Evolutionary conservation across 2,797 vertebrate genomes (phyloP).

Genomic region (Oreochromis mossambicus): DNA sequence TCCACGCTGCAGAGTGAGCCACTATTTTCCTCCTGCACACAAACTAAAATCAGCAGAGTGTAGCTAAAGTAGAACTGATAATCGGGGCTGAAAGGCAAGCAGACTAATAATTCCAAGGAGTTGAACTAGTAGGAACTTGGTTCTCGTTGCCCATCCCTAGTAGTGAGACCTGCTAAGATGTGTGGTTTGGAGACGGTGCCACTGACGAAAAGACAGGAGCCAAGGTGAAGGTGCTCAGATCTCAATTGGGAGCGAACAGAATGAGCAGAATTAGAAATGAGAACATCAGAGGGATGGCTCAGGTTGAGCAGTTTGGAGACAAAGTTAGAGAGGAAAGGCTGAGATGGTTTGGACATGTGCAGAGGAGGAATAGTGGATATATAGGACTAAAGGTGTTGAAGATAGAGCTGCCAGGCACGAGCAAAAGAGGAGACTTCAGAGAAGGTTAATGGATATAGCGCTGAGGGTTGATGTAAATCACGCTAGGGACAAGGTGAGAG

Average conservation of each 20-base stretch:
- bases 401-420: neutral
- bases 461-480: neutral
- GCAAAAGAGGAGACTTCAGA: neutral
- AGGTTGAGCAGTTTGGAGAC: neutral
- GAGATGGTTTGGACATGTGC: neutral
- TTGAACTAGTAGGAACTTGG: neutral
- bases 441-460: neutral
- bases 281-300: neutral
- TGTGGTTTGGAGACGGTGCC: neutral
- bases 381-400: neutral
- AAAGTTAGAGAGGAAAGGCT: neutral
- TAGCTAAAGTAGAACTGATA: neutral
- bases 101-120: neutral
- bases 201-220: neutral
- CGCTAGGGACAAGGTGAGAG: neutral
- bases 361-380: neutral
- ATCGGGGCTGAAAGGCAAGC: neutral
- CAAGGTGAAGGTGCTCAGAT: neutral
- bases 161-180: neutral
- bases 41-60: neutral
- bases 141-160: neutral
- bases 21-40: neutral
- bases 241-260: neutral
- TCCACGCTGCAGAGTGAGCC: neutral
- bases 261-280: neutral